Percentiles rank a stretch among this genome's conserved stretches.
These are phyloP conservation scores for Iguana delicatissima DNA, from an alignment of 2,797 vertebrate species.

Conservation along the genomic window DNA sequence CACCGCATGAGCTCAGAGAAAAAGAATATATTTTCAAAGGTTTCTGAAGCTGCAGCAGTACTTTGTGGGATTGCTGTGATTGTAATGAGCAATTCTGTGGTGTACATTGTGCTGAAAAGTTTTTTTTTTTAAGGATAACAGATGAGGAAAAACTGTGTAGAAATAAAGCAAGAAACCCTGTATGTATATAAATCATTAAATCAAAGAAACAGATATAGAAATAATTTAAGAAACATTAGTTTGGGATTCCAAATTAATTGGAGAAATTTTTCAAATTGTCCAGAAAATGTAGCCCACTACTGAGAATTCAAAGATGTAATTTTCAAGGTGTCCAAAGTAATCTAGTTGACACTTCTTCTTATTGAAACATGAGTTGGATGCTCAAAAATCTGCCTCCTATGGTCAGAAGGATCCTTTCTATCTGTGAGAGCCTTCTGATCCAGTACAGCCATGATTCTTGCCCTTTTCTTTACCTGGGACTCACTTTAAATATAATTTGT, in stretches of 20 bases:
- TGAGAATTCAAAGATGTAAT: background rate
- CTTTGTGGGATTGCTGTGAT: background rate
- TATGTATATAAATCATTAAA: background rate
- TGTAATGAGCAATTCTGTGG: background rate
- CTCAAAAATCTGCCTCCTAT: background rate
- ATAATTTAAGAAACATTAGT: background rate
- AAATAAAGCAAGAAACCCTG: background rate
- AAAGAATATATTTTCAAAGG: background rate
- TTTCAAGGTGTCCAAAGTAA: slow-evolving; percentile 32
- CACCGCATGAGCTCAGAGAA: background rate
- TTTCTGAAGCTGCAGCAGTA: slow-evolving; percentile 3
- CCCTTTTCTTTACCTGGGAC: too few relatives aligned
- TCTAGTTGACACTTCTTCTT: slow-evolving; percentile 10
- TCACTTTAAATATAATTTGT: too few relatives aligned
- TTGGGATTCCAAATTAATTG: background rate
- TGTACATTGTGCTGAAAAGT: background rate
- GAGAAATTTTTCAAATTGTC: background rate
- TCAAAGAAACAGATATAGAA: background rate
- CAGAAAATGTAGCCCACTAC: background rate
- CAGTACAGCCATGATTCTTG: too few relatives aligned
- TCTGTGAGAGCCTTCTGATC: too few relatives aligned
- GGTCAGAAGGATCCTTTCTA: background rate
- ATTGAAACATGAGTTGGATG: background rate
- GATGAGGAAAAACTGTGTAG: background rate
- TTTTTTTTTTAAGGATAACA: background rate